A percentile compares a stretch with the other conserved stretches of the same genome.
Conservation (phyloP, 2,888 invertebrate genomes). For the Drosophila koepferae region DNA sequence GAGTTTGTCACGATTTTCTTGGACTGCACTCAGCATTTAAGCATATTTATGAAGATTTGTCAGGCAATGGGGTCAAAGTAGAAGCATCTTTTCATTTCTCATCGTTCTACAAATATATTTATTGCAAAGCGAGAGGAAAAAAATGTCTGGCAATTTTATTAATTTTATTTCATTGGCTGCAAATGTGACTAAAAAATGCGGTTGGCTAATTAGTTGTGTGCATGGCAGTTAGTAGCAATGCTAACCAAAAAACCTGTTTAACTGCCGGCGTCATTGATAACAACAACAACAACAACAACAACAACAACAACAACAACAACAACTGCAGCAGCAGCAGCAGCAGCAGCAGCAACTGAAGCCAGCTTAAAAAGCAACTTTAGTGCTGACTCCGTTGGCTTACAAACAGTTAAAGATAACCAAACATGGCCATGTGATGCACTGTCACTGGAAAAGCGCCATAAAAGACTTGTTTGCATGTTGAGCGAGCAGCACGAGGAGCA, state of each 20-base stretch:
- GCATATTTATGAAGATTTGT: slow-evolving; percentile 51
- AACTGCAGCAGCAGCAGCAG: not conserved
- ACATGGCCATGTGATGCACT: slow-evolving; percentile 78
- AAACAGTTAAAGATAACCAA: slow-evolving; percentile 78
- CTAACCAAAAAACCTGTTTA: slow-evolving; percentile 57
- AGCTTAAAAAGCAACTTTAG: slow-evolving; percentile 40
- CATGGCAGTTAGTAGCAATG: slow-evolving; percentile 32
- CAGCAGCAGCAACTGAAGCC: slow-evolving; percentile 12
- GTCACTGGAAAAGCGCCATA: slow-evolving; percentile 79
- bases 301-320: slow-evolving; percentile 51
- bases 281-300: slow-evolving; percentile 40
- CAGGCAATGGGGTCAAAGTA: slow-evolving; percentile 34
- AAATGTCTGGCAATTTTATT: slow-evolving; percentile 41
- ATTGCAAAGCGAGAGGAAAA: not conserved
- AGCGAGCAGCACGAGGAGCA: slow-evolving; percentile 27
- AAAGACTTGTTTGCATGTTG: slow-evolving; percentile 76
- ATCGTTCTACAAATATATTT: slow-evolving; percentile 2
- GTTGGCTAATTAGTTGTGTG: slow-evolving; percentile 66
- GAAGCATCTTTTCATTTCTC: slow-evolving; percentile 20
- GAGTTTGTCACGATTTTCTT: slow-evolving; percentile 53
- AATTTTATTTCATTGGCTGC: slow-evolving; percentile 40
- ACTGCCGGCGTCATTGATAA: slow-evolving; percentile 66
- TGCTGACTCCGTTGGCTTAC: slow-evolving; percentile 62
- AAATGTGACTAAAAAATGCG: slow-evolving; percentile 49
- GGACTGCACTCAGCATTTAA: slow-evolving; percentile 21